These are phyloP conservation scores for Steinernema khuongi DNA, from an alignment of 1,140 invertebrate genomes.

Conservation along the genomic window DNA sequence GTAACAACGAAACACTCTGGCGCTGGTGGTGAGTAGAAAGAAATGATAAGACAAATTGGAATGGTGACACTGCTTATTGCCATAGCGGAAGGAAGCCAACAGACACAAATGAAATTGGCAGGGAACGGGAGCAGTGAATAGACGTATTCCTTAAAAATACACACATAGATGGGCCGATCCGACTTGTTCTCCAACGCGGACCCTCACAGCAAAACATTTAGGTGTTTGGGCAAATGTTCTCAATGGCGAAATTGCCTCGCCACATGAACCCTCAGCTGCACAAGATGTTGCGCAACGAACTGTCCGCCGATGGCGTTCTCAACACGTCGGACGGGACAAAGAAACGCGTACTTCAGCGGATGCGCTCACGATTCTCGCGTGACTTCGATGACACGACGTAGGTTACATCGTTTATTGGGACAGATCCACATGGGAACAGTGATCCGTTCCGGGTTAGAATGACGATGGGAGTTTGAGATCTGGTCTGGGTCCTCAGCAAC, in stretches of 20 bases:
- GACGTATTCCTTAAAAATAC: no score
- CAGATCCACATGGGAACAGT: no score
- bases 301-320: conserved; percentile 54
- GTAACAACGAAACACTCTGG: background rate
- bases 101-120: background rate
- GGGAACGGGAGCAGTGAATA: conserved; percentile 48
- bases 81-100: conserved; percentile 20
- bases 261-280: conserved; percentile 61
- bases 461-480: no score
- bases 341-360: conserved; percentile 37
- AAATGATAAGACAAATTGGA: background rate
- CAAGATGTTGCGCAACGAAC: conserved; percentile 54
- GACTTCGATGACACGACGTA: conserved; percentile 34
- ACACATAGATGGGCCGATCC: no score
- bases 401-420: background rate
- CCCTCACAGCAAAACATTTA: no score
- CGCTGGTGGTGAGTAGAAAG: background rate
- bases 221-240: conserved; percentile 59
- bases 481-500: no score
- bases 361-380: conserved; percentile 43
- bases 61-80: background rate
- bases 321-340: conserved; percentile 16
- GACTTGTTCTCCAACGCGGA: no score
- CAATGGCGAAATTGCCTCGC: conserved; percentile 58
- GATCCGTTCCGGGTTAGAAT: no score